Conservation (phyloP, 2,113 vertebrate genomes). For the Alaudala cheleensis region DNA sequence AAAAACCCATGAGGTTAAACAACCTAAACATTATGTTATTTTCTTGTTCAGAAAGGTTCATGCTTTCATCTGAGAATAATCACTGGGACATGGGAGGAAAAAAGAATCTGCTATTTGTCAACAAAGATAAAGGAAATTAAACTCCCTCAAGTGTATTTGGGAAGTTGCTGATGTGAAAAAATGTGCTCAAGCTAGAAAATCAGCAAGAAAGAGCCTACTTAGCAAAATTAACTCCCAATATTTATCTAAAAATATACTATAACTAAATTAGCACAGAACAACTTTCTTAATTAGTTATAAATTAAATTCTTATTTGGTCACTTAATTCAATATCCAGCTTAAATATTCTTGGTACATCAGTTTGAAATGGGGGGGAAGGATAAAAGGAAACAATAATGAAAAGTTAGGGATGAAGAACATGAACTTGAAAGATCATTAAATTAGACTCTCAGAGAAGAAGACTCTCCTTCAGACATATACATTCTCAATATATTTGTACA, state of each 20-base stretch:
- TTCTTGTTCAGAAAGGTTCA: neutral
- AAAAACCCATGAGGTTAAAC: fast-evolving
- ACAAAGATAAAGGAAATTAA: neutral
- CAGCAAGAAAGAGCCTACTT: neutral
- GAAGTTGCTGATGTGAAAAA: neutral
- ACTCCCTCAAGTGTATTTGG: neutral
- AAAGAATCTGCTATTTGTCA: neutral
- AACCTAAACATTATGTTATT: neutral
- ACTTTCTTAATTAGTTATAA: neutral
- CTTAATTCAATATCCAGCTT: neutral
- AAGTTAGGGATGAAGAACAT: neutral
- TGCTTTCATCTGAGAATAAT: neutral
- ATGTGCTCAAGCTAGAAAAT: neutral
- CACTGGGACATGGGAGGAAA: neutral
- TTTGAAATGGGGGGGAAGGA: neutral
- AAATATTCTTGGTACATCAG: neutral
- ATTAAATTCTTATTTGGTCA: neutral
- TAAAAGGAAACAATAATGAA: neutral
- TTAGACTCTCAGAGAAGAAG: neutral
- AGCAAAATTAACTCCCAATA: neutral
- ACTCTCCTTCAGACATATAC: neutral
- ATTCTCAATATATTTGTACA: neutral
- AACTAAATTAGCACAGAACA: neutral
- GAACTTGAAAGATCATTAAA: neutral
- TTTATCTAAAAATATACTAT: neutral